These are phyloP conservation scores for Python bivittatus DNA, from an alignment of 2,113 vertebrate species.

Conservation along the genomic window DNA sequence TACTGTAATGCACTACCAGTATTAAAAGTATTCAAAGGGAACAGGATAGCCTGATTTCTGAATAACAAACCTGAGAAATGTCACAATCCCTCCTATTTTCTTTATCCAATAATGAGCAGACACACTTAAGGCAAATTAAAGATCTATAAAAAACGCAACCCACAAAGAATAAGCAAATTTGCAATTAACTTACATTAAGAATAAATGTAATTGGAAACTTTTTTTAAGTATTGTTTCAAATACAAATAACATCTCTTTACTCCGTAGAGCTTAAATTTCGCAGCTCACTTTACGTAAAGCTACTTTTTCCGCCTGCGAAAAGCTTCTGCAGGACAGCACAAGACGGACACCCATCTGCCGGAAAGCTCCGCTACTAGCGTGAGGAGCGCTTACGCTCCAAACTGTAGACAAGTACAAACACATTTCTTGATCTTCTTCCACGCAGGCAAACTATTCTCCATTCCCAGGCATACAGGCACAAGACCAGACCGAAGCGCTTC, in stretches of 20 bases:
- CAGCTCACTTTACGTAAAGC: not conserved
- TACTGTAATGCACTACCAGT: not conserved
- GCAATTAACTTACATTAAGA: not conserved
- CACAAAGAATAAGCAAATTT: not conserved
- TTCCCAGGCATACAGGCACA: not conserved
- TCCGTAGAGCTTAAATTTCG: too few relatives aligned
- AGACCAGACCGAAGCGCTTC: not conserved
- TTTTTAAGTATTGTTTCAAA: not conserved
- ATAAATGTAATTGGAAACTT: not conserved
- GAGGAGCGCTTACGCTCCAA: not conserved
- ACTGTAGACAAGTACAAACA: too few relatives aligned
- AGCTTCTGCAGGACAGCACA: not conserved
- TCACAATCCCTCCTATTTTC: not conserved
- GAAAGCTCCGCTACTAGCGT: not conserved
- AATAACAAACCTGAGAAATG: not conserved
- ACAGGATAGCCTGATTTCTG: not conserved
- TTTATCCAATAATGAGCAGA: not conserved
- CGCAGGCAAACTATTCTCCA: not conserved
- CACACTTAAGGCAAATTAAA: not conserved
- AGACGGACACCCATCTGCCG: not conserved
- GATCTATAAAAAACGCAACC: not conserved
- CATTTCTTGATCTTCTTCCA: too few relatives aligned
- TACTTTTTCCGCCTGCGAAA: too few relatives aligned
- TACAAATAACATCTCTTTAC: not conserved
- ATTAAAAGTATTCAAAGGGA: not conserved